A percentile compares a stretch with the other conserved stretches of the same genome.
These are phyloP conservation scores for Nomada fabriciana DNA, from an alignment of 2,888 invertebrate genomes.

Conservation along the genomic window DNA sequence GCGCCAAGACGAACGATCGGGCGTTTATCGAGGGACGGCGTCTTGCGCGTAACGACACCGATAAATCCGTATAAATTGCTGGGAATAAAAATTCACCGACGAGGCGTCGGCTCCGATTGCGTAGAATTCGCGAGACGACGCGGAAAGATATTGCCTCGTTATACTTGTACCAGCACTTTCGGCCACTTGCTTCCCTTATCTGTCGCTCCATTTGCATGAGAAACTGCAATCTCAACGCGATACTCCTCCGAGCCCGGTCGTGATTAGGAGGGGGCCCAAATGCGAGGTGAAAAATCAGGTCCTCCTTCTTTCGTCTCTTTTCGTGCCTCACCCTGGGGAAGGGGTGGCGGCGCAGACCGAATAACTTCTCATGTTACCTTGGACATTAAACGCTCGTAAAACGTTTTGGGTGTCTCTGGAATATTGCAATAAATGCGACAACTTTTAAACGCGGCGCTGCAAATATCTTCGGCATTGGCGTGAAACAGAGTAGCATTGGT, in stretches of 20 bases:
- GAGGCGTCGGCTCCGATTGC: constrained; percentile 33
- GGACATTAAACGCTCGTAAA: constrained; percentile 51
- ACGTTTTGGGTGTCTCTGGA: constrained; percentile 8
- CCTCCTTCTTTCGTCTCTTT: not conserved
- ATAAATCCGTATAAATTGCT: constrained; percentile 50
- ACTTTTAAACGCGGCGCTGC: not conserved
- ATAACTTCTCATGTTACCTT: constrained; percentile 43
- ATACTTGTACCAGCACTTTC: constrained; percentile 40
- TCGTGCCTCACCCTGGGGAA: not conserved
- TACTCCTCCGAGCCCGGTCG: constrained; percentile 16
- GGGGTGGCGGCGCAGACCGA: constrained; percentile 2
- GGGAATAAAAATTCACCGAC: constrained; percentile 34
- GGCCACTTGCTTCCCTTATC: constrained; percentile 60
- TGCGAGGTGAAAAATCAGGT: not conserved
- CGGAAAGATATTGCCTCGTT: constrained; percentile 61
- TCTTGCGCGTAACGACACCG: constrained; percentile 35
- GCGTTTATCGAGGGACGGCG: constrained; percentile 38
- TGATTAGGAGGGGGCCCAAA: constrained; percentile 48
- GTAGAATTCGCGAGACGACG: constrained; percentile 33
- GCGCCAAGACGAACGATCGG: not conserved
- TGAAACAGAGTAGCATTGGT: not conserved
- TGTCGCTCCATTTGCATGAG: constrained; percentile 61
- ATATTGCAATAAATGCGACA: constrained; percentile 37
- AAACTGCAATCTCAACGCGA: constrained; percentile 44
- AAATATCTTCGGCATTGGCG: not conserved